phyloP scores from a whole-genome alignment of 92 coral and sea anemone species.

The Pocillopora grandis region DNA sequence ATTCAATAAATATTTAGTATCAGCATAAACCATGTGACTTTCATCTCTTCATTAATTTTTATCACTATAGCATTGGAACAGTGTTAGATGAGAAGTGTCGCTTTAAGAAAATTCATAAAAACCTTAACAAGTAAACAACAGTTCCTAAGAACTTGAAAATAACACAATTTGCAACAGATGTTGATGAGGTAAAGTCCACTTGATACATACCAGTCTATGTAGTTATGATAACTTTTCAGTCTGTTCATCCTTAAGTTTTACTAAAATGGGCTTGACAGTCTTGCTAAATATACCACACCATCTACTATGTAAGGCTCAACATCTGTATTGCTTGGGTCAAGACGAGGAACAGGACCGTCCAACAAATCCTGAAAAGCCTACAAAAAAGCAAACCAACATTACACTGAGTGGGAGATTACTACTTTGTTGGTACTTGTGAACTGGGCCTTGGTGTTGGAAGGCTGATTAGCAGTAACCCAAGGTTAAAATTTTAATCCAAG shows the following conservation, averaged over 20 bases:
- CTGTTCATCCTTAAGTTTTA: no score
- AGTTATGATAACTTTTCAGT: not conserved
- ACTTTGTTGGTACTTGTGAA: not conserved
- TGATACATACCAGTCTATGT: not conserved
- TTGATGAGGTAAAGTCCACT: not conserved
- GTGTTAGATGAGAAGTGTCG: no score
- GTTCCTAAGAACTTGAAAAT: no score
- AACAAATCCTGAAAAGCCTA: slow-evolving; percentile 89
- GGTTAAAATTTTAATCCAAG: no score
- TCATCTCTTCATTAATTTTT: no score
- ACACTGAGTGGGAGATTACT: not conserved
- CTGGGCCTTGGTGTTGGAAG: not conserved
- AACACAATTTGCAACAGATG: no score
- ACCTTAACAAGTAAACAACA: no score
- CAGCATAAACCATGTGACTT: no score
- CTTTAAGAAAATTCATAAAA: no score
- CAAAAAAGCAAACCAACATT: slow-evolving; percentile 10
- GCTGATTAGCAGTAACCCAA: no score
- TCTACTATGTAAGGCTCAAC: slow-evolving; percentile 95
- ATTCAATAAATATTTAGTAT: no score
- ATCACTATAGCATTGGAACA: no score
- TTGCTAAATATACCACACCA: slow-evolving; percentile 78
- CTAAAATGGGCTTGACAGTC: slow-evolving; percentile 74
- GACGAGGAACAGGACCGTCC: slow-evolving; percentile 69
- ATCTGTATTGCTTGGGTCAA: slow-evolving; percentile 81